phyloP scores from a whole-genome alignment of 64 coral and sea anemone genomes.

The Exaiptasia diaphana region DNA sequence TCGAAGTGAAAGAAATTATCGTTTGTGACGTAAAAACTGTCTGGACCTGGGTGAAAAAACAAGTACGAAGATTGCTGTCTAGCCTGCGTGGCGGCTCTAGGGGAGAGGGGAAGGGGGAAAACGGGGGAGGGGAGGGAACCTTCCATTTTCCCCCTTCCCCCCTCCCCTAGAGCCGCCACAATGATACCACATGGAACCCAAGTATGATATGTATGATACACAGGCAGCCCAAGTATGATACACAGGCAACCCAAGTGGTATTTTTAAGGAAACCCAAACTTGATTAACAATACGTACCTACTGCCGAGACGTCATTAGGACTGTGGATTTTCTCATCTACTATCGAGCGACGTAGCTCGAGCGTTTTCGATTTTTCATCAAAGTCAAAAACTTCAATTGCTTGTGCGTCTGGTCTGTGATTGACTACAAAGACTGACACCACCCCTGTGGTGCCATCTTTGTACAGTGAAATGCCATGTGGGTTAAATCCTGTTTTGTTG shows the following conservation, averaged over 20 bases:
- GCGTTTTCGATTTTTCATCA: slow-evolving; percentile 13
- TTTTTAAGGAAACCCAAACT: too few species aligned
- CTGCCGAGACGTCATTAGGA: slow-evolving; percentile 48
- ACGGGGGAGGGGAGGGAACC: too few species aligned
- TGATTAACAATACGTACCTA: slow-evolving; percentile 33
- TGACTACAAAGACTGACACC: slow-evolving; percentile 70
- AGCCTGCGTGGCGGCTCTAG: too few species aligned
- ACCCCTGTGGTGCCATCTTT: slow-evolving; percentile 31
- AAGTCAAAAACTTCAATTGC: slow-evolving; percentile 77
- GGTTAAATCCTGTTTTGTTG: slow-evolving; percentile 70
- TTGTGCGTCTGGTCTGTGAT: slow-evolving; percentile 48
- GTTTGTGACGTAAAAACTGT: slow-evolving; percentile 81
- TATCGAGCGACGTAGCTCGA: slow-evolving; percentile 52
- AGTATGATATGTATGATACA: neutral
- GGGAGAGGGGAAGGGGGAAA: too few species aligned
- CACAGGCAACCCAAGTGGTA: too few species aligned
- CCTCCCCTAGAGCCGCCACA: too few species aligned
- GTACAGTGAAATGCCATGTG: slow-evolving; percentile 62
- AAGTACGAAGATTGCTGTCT: too few species aligned
- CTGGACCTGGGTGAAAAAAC: slow-evolving; percentile 43
- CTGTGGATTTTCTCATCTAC: slow-evolving; percentile 46
- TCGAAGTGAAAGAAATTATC: slow-evolving; percentile 51
- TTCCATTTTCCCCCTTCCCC: too few species aligned
- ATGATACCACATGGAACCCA: neutral
- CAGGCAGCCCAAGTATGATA: neutral